Conservation (phyloP, 1,140 invertebrate species). For the Macrotrachela quadricornifera region DNA sequence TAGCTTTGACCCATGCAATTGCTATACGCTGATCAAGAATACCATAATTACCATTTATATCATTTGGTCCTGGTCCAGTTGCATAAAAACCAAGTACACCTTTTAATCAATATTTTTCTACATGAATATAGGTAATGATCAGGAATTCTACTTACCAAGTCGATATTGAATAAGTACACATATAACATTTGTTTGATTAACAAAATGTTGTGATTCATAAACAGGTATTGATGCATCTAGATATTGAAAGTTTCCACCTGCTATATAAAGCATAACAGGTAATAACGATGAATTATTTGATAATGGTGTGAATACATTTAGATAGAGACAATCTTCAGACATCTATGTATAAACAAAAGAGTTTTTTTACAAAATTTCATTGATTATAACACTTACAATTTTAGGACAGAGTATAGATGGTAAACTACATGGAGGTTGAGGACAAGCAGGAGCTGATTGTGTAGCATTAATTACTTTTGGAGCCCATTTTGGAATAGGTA, state of each 20-base stretch:
- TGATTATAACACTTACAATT: too few relatives aligned
- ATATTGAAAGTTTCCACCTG: constrained; percentile 68
- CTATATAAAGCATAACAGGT: constrained; percentile 69
- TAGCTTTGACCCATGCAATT: constrained; percentile 16
- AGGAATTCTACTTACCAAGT: constrained; percentile 32
- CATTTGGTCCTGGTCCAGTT: constrained; percentile 1
- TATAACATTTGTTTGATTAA: constrained; percentile 53
- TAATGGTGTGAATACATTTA: constrained; percentile 53
- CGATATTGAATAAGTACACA: constrained; percentile 86
- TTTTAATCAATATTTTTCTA: not conserved
- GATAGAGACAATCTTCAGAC: constrained; percentile 77
- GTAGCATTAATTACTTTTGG: constrained; percentile 47
- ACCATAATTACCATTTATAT: constrained; percentile 15
- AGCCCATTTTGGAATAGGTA: constrained; percentile 46
- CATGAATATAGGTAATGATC: too few relatives aligned
- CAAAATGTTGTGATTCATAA: constrained; percentile 56
- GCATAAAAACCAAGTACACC: constrained; percentile 4
- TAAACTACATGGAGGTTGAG: not conserved
- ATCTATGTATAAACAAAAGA: not conserved
- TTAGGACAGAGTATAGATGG: too few relatives aligned
- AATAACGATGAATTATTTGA: constrained; percentile 32
- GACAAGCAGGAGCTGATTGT: constrained; percentile 57
- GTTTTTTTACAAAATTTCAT: too few relatives aligned
- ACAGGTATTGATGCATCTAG: constrained; percentile 68
- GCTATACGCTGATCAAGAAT: constrained; percentile 15